phyloP scores from a whole-genome alignment of 1,140 invertebrate genomes.

The Bombus superbus region DNA sequence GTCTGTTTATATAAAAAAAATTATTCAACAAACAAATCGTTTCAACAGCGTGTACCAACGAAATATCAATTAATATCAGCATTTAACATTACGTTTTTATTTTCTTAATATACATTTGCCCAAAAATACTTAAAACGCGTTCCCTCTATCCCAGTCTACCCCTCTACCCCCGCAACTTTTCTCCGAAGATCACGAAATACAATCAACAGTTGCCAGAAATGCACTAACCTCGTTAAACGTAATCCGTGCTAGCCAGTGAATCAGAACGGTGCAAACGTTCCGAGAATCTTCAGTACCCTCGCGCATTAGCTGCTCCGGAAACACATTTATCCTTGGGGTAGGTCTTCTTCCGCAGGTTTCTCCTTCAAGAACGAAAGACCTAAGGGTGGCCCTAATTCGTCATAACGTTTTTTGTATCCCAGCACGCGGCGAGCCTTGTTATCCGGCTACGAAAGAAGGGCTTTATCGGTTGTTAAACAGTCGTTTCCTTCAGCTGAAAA shows the following conservation, averaged over 20 bases:
- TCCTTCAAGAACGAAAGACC: conserved; percentile 51
- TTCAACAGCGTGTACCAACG: background rate
- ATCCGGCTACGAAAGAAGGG: conserved; percentile 29
- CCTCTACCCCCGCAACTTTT: background rate
- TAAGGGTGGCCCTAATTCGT: conserved; percentile 74
- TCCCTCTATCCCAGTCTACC: too few relatives aligned
- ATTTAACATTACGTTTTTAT: too few relatives aligned
- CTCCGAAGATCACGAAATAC: background rate
- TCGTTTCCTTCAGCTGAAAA: conserved; percentile 49
- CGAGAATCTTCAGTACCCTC: conserved; percentile 44
- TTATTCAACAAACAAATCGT: background rate
- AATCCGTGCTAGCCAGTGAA: background rate
- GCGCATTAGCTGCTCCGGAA: conserved; percentile 68
- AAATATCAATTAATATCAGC: background rate
- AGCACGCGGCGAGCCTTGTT: conserved; percentile 47
- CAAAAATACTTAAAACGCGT: too few relatives aligned
- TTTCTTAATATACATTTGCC: too few relatives aligned
- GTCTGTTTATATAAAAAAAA: background rate
- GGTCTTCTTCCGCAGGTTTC: conserved; percentile 63
- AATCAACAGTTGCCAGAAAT: background rate
- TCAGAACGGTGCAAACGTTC: background rate
- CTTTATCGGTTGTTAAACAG: conserved; percentile 73
- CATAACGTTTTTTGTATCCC: conserved; percentile 70
- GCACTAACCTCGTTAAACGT: background rate
- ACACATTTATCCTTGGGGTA: conserved; percentile 76